Evolutionary conservation across 2,113 vertebrate genomes (phyloP), one percentile per base, ranked within the genome.

Genomic region (Ciconia maguari): DNA sequence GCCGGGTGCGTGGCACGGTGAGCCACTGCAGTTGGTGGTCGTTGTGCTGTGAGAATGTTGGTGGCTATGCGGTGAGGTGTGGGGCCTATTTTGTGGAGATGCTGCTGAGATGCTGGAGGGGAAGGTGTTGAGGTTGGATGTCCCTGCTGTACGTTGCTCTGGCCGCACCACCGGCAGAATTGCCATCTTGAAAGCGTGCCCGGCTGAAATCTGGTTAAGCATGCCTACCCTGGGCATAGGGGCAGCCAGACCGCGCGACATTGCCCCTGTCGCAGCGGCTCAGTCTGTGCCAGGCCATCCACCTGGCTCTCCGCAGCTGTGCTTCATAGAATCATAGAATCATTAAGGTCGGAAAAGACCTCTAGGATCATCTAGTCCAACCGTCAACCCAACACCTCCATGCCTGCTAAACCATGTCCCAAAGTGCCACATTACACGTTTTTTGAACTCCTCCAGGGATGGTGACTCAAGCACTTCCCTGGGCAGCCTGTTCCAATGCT

Each of bases 1-100:
- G 25, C 38, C 0, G 1, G 36, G 13, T 17, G 20, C 2, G 8
- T 30, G 74, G 20, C 3, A 1, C 7, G 16, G n/a, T 25, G 41
- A 38, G 16, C 30, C 9, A 2, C 10, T 36, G 46, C 72, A 15
- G 15, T 7, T 32, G 72, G 41, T 10, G 16, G 38, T 71, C 4
- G 2, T 27, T 41, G 75, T 44, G 49, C 62, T 52, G 62, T 18
- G 49, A 51, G 66, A 54, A n/a, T 3, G 10, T 60, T 60, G 69
- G 24, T 16, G 13, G 65, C 36, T 29, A 1, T 8, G 10, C 41
- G 26, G 75, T 21, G 74, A 49, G 48, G 14, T 18, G 29, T 44
- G 42, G 51, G 27, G 54, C 52, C 30, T 17, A 0, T 42, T 84
- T 75, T 29, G 55, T 66, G 83, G 25, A 69, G 71, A 61, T 64